Conservation (phyloP, 2,113 vertebrate species). For the Phalacrocorax carbo region DNA sequence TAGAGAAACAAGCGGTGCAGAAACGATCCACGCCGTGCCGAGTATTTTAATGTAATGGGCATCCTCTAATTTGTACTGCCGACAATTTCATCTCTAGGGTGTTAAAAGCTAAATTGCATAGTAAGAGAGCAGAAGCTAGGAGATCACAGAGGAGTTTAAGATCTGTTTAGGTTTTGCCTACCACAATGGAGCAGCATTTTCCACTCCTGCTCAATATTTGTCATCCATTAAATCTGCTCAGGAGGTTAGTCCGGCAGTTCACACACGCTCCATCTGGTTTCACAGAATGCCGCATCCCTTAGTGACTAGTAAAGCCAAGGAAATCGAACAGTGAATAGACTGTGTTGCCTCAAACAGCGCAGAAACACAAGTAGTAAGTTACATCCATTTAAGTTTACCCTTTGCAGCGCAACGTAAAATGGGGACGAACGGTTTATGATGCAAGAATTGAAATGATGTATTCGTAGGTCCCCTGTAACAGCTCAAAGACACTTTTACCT, state of each 20-base stretch:
- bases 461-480: background rate
- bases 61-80: background rate
- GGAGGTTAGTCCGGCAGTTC: background rate
- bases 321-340: background rate
- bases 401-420: background rate
- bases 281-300: constrained; percentile 4
- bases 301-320: constrained; percentile 14
- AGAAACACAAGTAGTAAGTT: background rate
- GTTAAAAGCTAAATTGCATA: background rate
- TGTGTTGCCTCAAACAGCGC: background rate
- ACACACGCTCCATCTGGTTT: constrained; percentile 14
- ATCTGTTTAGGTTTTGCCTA: constrained; percentile 1
- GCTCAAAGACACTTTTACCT: background rate
- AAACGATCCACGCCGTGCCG: background rate
- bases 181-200: background rate
- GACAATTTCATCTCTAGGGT: background rate
- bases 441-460: background rate
- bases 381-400: background rate
- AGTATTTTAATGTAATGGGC: background rate
- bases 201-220: constrained; percentile 20
- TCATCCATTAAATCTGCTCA: constrained; percentile 26
- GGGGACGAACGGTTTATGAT: background rate
- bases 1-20: background rate
- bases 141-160: background rate
- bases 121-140: background rate